Conservation (phyloP, 2,797 vertebrate species). For the Cynopterus sphinx region DNA sequence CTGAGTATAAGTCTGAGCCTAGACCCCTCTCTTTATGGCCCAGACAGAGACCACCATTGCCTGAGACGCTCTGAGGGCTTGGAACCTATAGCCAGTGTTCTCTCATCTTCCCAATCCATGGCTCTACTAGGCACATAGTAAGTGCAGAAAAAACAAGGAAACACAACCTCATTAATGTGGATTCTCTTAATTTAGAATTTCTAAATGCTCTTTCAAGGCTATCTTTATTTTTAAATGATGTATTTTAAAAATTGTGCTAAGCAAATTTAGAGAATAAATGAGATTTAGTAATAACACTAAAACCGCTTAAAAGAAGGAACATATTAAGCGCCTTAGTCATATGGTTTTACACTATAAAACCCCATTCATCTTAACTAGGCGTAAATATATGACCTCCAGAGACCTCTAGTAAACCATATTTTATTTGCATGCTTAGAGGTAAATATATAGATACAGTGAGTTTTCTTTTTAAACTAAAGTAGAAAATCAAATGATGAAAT, state of each 20-base stretch:
- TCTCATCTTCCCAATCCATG: not conserved
- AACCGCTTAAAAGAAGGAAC: not conserved
- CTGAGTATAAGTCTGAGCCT: not conserved
- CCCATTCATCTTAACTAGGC: not conserved
- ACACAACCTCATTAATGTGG: not conserved
- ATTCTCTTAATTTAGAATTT: not conserved
- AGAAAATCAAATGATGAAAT: not conserved
- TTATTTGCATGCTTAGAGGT: conserved; percentile 1
- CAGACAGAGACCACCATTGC: not conserved
- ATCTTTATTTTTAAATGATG: not conserved
- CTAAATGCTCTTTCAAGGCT: not conserved
- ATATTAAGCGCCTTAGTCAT: not conserved
- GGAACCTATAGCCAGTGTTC: not conserved
- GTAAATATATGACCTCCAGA: not conserved
- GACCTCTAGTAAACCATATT: not conserved
- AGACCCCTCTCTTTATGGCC: not conserved
- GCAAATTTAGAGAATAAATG: not conserved
- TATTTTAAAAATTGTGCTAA: not conserved
- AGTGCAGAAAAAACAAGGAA: not conserved
- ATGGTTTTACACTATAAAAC: not conserved
- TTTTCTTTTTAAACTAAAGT: not conserved
- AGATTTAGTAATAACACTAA: not conserved
- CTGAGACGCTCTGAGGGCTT: not conserved
- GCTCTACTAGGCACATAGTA: not conserved
- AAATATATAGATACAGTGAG: not conserved